Evolutionary conservation across 2,797 vertebrate genomes (phyloP).

Genomic region (Cynodonichthys magdalenae): DNA sequence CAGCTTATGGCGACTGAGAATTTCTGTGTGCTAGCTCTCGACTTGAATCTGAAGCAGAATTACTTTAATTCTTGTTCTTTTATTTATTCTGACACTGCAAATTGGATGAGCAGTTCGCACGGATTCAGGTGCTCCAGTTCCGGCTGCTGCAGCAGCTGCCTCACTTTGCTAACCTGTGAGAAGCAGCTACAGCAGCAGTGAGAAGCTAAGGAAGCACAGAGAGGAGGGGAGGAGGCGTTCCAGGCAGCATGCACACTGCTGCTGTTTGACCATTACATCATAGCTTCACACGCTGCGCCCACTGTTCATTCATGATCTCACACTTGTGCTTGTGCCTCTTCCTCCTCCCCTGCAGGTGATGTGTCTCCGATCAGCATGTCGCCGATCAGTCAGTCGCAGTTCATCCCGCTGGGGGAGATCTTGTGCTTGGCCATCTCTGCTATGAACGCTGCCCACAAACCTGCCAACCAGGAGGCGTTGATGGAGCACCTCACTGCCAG

Average conservation of each 20-base stretch:
- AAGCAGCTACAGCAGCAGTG: constrained; percentile 55
- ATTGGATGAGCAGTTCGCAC: constrained; percentile 11
- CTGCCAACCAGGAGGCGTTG: constrained; percentile 97
- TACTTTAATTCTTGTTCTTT: constrained; percentile 12
- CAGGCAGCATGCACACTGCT: constrained; percentile 68
- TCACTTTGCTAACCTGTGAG: constrained; percentile 56
- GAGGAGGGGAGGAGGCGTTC: constrained; percentile 70
- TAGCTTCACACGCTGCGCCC: constrained; percentile 74
- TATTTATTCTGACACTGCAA: constrained; percentile 9
- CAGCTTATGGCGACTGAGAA: constrained; percentile 55
- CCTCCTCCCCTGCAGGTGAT: constrained; percentile 87
- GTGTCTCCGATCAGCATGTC: constrained; percentile 99
- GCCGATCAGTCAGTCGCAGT: constrained; percentile 99
- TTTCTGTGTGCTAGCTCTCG: constrained; percentile 38
- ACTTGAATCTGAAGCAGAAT: constrained; percentile 17
- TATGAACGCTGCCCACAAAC: constrained; percentile 98
- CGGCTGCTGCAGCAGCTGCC: constrained; percentile 54
- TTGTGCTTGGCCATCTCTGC: constrained; percentile 98
- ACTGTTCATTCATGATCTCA: constrained; percentile 77
- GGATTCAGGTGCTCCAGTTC: constrained; percentile 28
- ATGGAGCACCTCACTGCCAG: constrained; percentile 98
- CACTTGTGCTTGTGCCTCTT: constrained; percentile 54
- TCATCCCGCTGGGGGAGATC: constrained; percentile 99
- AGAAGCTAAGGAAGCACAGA: constrained; percentile 57
- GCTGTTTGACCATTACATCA: constrained; percentile 81